Base-by-base conservation (phyloP, 2,113 vertebrate species). In the Alethe castanea region DNA sequence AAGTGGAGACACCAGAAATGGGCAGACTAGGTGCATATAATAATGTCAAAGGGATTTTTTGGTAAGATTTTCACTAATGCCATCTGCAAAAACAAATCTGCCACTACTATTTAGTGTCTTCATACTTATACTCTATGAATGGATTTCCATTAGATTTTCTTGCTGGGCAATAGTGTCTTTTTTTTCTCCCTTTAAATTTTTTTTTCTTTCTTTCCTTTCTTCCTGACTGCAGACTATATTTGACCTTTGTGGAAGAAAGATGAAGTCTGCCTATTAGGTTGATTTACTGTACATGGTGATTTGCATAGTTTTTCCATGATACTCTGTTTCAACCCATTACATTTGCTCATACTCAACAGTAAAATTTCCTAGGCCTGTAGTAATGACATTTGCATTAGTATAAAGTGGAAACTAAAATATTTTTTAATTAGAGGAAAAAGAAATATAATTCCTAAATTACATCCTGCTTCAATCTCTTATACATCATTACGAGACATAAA, bases 271-370 rank as follows among this genome's bases (percentile, higher is more conserved):
- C 85, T 94, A 72, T 98, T 96, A 95, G 64, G 86, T 71, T 96
- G 96, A 97, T 97, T 97, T 97, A 97, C 29, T 78, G 66, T 87
- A 81, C 47, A 8, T 73, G 26, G 44, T 50, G 20, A 97, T 98
- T 97, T 98, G 92, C 97, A 97, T 96, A 96, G 85, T 93, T 97
- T 96, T 96, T 81, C 94, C 76, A 94, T 97, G 86, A 96, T 94
- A 79, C 77, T 96, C 94, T 96, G 92, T 97, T 98, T 97, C 92
- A 95, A 90, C 65, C 95, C 96, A 95, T 98, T 97, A 88, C 70
- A 22, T 94, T 88, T 96, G 88, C 60, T 53, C 67, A 94, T 70
- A 81, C 86, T 97, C 59, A 94, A 72, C 11, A 74, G 83, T 57
- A 90, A 84, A 92, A 91, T 77, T 91, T 91, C 29, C 66, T 93